These are phyloP conservation scores for Machaerirhynchus nigripectus DNA, from an alignment of 2,113 vertebrate species.

Conservation along the genomic window DNA sequence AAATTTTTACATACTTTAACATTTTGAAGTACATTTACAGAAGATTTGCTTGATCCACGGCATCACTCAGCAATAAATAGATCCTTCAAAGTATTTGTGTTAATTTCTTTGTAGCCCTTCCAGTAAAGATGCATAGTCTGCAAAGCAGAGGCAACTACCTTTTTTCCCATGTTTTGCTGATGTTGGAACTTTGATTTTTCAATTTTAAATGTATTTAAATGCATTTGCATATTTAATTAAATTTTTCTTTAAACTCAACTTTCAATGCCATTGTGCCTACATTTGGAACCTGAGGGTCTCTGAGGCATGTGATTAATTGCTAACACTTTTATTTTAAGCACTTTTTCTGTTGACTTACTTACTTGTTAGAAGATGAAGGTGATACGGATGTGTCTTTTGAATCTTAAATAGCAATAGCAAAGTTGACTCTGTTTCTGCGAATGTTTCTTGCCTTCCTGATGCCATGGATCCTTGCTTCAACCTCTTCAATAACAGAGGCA, in stretches of 20 bases:
- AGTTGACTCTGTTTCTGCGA: not conserved
- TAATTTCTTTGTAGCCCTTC: not conserved
- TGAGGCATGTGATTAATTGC: not conserved
- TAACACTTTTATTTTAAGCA: not conserved
- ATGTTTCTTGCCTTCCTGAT: not conserved
- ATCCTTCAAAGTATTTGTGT: not conserved
- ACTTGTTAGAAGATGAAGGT: not conserved
- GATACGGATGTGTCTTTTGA: not conserved
- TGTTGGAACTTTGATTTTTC: not conserved
- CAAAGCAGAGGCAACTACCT: not conserved
- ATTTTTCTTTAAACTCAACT: not conserved
- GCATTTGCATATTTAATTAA: not conserved
- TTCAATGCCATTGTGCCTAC: not conserved
- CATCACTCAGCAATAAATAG: not conserved
- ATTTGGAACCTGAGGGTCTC: not conserved
- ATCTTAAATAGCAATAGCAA: not conserved
- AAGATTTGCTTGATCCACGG: not conserved
- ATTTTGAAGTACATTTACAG: not conserved
- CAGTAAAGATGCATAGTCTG: not conserved
- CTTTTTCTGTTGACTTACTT: not conserved
- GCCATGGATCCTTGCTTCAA: not conserved
- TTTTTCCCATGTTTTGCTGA: not conserved
- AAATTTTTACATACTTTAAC: not conserved
- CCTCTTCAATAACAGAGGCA: not conserved
- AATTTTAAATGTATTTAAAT: not conserved